Conservation (phyloP, 2,797 vertebrate genomes). For the Rousettus madagascariensis region DNA sequence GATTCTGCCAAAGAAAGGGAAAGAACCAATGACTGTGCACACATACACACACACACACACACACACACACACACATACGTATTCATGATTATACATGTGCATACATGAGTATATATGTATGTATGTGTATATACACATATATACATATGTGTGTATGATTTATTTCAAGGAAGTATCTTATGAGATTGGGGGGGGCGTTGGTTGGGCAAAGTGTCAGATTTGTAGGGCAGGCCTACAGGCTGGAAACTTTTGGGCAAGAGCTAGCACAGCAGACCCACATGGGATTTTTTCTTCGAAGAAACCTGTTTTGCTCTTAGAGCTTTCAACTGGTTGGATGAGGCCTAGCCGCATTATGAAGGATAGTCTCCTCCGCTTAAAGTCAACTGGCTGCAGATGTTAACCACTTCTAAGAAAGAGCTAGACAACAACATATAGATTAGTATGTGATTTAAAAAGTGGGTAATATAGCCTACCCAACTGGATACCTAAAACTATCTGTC, state of each 20-base stretch:
- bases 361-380: neutral
- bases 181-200: neutral
- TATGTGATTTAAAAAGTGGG: neutral
- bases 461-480: neutral
- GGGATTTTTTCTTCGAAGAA: neutral
- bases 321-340: neutral
- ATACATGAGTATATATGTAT: neutral
- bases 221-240: neutral
- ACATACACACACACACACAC: no score
- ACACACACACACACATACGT: no score
- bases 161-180: neutral
- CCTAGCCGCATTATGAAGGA: neutral
- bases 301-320: neutral
- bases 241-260: neutral
- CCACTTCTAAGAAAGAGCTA: neutral
- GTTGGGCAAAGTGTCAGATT: neutral
- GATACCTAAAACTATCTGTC: neutral
- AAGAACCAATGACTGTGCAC: neutral
- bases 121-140: neutral
- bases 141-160: neutral
- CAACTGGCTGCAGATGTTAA: neutral
- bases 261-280: neutral
- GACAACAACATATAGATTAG: neutral
- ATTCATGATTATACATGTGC: no score
- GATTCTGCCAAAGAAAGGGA: constrained; percentile 16